Percentiles rank a stretch among this genome's conserved stretches.
phyloP scores from a whole-genome alignment of 1,140 invertebrate genomes.

The Sycophila sp. region DNA sequence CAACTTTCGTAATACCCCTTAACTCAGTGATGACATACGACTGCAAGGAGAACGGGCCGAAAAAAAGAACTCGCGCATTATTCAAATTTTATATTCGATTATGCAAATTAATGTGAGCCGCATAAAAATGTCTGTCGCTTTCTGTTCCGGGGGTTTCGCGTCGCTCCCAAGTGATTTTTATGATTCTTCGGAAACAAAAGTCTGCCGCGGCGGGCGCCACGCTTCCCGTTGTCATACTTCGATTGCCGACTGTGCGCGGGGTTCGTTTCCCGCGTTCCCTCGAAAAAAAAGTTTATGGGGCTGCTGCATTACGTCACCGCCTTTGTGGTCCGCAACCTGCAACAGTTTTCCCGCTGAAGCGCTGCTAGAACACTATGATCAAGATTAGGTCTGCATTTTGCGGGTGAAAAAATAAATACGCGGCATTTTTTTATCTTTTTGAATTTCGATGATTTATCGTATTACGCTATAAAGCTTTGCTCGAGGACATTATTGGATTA shows the following conservation, averaged over 20 bases:
- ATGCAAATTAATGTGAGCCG: constrained; percentile 64
- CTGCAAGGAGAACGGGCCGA: constrained; percentile 40
- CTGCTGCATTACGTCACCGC: not conserved
- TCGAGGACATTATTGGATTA: too few relatives aligned
- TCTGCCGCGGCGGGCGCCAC: constrained; percentile 59
- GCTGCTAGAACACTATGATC: too few relatives aligned
- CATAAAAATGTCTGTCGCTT: constrained; percentile 61
- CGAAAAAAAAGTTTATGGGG: too few relatives aligned
- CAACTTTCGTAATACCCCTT: constrained; percentile 29
- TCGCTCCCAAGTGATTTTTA: constrained; percentile 58
- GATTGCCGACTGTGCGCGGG: constrained; percentile 36
- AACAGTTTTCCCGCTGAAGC: too few relatives aligned
- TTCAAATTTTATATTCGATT: constrained; percentile 66
- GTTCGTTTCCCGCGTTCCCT: constrained; percentile 25
- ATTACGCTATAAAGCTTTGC: too few relatives aligned
- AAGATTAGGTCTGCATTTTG: too few relatives aligned
- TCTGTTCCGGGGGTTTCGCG: constrained; percentile 48
- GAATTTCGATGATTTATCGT: too few relatives aligned
- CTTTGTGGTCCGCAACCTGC: not conserved
- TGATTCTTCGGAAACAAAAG: constrained; percentile 64
- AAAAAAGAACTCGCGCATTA: constrained; percentile 51
- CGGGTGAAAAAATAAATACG: too few relatives aligned
- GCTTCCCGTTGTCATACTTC: constrained; percentile 46
- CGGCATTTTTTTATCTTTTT: too few relatives aligned
- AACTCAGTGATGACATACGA: constrained; percentile 51